A percentile compares a stretch with the other conserved stretches of the same genome.
These are phyloP conservation scores for Parnassius smintheus DNA, from an alignment of 2,888 invertebrate species.

Conservation along the genomic window DNA sequence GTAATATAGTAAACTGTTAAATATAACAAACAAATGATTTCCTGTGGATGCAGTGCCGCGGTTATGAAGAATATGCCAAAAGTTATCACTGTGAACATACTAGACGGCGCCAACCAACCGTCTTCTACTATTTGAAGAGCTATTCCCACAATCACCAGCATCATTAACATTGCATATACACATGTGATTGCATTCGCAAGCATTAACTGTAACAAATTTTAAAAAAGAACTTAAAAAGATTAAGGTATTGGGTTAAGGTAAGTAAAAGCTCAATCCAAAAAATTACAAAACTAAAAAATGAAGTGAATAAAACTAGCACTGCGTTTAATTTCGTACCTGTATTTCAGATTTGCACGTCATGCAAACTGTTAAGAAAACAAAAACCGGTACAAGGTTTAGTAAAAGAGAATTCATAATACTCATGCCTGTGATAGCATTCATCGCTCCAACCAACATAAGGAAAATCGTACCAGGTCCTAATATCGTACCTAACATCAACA, in stretches of 20 bases:
- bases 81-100: constrained; percentile 90
- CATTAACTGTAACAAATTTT: constrained; percentile 76
- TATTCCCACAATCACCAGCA: constrained; percentile 91
- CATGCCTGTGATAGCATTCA: constrained; percentile 88
- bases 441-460: constrained; percentile 99
- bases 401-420: constrained; percentile 84
- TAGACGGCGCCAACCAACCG: constrained; percentile 90
- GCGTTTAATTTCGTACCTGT: constrained; percentile 78
- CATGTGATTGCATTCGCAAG: constrained; percentile 89
- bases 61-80: constrained; percentile 84
- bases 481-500: constrained; percentile 97
- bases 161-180: constrained; percentile 91
- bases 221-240: constrained; percentile 25
- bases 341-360: constrained; percentile 83
- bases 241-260: too few species aligned
- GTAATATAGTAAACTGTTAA: constrained; percentile 90
- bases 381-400: constrained; percentile 85
- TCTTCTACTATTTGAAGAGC: constrained; percentile 89
- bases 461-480: constrained; percentile 98
- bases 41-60: constrained; percentile 88
- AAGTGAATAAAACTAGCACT: background rate
- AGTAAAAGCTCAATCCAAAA: too few species aligned
- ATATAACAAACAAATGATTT: constrained; percentile 87
- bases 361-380: constrained; percentile 84
- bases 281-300: too few species aligned